Evolutionary conservation across 2,888 invertebrate genomes (phyloP).

Genomic region (Drosophila pullipes): DNA sequence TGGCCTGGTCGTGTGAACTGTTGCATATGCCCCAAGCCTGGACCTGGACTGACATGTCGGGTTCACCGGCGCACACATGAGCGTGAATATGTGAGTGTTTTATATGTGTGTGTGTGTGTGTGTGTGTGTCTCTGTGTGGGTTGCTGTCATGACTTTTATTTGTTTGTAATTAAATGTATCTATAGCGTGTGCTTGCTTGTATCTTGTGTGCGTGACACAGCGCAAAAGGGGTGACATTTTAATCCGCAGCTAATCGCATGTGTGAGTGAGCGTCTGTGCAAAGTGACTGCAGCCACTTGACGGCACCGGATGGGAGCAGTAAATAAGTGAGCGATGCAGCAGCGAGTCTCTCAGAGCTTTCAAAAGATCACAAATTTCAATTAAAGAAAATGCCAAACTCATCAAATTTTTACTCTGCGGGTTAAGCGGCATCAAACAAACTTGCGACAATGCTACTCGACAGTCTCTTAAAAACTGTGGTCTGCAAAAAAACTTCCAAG

Average conservation of each 20-base stretch:
- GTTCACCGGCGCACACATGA: slow-evolving; percentile 28
- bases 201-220: slow-evolving; percentile 59
- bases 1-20: slow-evolving; percentile 70
- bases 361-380: slow-evolving; percentile 84
- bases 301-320: slow-evolving; percentile 38
- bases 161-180: slow-evolving; percentile 81
- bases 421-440: slow-evolving; percentile 68
- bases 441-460: slow-evolving; percentile 52
- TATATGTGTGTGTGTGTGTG: slow-evolving; percentile 39
- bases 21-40: slow-evolving; percentile 69
- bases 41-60: slow-evolving; percentile 39
- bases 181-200: slow-evolving; percentile 51
- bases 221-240: slow-evolving; percentile 83
- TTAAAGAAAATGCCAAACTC: slow-evolving; percentile 80
- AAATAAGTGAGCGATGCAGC: slow-evolving; percentile 24
- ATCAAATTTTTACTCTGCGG: slow-evolving; percentile 80
- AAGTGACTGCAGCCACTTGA: slow-evolving; percentile 75
- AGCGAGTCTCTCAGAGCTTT: slow-evolving; percentile 80
- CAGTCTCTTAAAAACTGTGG: slow-evolving; percentile 64
- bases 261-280: slow-evolving; percentile 55
- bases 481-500: slow-evolving; percentile 43
- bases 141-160: slow-evolving; percentile 81
- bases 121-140: slow-evolving; percentile 42
- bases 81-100: slow-evolving; percentile 2
- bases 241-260: slow-evolving; percentile 83